phyloP scores from a whole-genome alignment of 1,140 invertebrate genomes.

The Probaryconus sp. region DNA sequence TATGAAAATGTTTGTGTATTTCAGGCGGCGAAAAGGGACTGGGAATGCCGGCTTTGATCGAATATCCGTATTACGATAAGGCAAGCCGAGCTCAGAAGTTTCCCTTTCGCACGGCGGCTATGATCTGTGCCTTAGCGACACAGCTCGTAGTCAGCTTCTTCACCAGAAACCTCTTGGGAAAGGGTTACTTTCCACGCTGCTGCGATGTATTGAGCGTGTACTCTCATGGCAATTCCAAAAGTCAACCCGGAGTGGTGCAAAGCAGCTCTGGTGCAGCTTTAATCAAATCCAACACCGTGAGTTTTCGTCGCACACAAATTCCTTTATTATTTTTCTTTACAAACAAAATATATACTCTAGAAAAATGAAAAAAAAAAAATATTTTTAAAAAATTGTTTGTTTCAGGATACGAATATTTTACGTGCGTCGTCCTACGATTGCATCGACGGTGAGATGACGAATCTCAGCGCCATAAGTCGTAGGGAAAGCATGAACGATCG shows the following conservation, averaged over 20 bases:
- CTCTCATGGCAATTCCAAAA: constrained; percentile 72
- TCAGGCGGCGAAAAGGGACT: constrained; percentile 82
- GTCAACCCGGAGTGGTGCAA: constrained; percentile 70
- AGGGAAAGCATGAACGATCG: constrained; percentile 55
- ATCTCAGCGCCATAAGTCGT: constrained; percentile 35
- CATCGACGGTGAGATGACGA: constrained; percentile 50
- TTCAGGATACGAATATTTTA: constrained; percentile 45
- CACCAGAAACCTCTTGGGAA: constrained; percentile 79
- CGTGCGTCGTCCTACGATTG: constrained; percentile 51
- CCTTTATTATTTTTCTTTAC: not conserved
- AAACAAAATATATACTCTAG: constrained; percentile 12
- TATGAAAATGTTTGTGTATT: no score
- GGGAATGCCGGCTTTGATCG: constrained; percentile 81
- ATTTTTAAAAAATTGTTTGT: not conserved
- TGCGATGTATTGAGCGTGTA: constrained; percentile 75
- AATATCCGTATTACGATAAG: constrained; percentile 82
- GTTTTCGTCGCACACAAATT: no score
- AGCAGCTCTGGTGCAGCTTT: constrained; percentile 75
- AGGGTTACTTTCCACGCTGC: constrained; percentile 78
- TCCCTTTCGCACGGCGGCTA: constrained; percentile 80
- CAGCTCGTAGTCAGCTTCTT: constrained; percentile 80
- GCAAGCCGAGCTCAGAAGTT: constrained; percentile 79
- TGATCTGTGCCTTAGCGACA: constrained; percentile 81
- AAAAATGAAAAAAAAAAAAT: no score
- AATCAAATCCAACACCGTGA: constrained; percentile 68